Conservation (phyloP, 2,888 invertebrate species). For the Netelia fuscicornis region DNA sequence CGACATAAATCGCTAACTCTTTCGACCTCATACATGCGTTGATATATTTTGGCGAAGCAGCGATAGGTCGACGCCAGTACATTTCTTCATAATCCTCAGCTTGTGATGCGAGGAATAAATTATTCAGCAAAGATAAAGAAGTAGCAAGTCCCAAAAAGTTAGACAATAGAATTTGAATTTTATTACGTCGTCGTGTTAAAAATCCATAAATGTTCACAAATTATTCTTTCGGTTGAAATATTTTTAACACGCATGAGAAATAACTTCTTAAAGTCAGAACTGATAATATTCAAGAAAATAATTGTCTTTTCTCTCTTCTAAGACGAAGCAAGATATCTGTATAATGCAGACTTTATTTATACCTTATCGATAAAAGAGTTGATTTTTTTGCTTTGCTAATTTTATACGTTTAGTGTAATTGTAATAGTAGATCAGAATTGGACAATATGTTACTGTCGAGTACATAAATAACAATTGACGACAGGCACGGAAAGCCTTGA, state of each 20-base stretch:
- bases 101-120: not conserved
- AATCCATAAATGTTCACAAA: too few species aligned
- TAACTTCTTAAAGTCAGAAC: not conserved
- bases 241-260: too few species aligned
- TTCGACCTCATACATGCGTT: too few species aligned
- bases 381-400: not conserved
- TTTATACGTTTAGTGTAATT: not conserved
- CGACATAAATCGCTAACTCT: too few species aligned
- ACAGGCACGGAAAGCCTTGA: conserved; percentile 18
- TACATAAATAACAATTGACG: conserved; percentile 17
- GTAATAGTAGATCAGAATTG: not conserved
- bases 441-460: conserved; percentile 11
- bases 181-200: too few species aligned
- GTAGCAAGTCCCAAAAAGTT: too few species aligned
- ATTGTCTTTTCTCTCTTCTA: not conserved
- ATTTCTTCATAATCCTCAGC: not conserved
- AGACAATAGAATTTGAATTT: too few species aligned
- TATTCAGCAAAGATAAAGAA: not conserved
- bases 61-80: too few species aligned
- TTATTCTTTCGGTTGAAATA: too few species aligned
- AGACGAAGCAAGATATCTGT: not conserved
- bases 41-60: too few species aligned
- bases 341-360: not conserved
- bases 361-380: too few species aligned
- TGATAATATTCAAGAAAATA: not conserved